Conservation (phyloP, 2,797 vertebrate species). For the Sebastes dallii region DNA sequence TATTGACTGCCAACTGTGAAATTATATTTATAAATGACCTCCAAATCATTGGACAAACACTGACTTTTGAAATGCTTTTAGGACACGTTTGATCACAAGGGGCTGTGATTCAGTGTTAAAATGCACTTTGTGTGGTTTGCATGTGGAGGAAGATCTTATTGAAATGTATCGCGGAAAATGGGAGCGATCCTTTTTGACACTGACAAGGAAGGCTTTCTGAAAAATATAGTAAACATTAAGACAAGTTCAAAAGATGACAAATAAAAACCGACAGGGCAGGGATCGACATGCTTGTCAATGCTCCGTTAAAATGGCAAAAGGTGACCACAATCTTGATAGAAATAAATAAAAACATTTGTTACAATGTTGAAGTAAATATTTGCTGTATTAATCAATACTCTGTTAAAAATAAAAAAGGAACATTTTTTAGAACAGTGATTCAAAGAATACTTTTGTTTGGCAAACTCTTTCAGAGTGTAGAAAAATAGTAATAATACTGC, state of each 20-base stretch:
- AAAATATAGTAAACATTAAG: constrained; percentile 16
- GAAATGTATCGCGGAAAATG: background rate
- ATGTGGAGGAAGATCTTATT: background rate
- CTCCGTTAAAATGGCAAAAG: constrained; percentile 20
- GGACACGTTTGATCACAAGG: background rate
- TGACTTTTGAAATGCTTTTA: constrained; percentile 37
- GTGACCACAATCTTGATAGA: constrained; percentile 52
- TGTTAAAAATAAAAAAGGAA: constrained; percentile 36
- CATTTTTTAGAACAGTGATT: constrained; percentile 52
- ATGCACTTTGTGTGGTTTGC: background rate
- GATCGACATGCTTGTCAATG: constrained; percentile 14
- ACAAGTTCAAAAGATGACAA: background rate
- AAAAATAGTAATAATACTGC: constrained; percentile 59
- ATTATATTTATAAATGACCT: constrained; percentile 1
- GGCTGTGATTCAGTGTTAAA: background rate
- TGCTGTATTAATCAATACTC: constrained; percentile 52
- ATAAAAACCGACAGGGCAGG: background rate
- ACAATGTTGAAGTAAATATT: constrained; percentile 59
- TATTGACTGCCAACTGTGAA: constrained; percentile 3
- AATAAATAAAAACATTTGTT: constrained; percentile 78
- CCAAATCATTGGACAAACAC: background rate
- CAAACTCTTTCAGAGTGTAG: constrained; percentile 60
- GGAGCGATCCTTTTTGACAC: background rate
- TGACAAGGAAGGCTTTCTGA: background rate
- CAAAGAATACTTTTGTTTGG: constrained; percentile 61